phyloP scores from a whole-genome alignment of 1,140 invertebrate genomes.

The Lepidotrigona ventralis region DNA sequence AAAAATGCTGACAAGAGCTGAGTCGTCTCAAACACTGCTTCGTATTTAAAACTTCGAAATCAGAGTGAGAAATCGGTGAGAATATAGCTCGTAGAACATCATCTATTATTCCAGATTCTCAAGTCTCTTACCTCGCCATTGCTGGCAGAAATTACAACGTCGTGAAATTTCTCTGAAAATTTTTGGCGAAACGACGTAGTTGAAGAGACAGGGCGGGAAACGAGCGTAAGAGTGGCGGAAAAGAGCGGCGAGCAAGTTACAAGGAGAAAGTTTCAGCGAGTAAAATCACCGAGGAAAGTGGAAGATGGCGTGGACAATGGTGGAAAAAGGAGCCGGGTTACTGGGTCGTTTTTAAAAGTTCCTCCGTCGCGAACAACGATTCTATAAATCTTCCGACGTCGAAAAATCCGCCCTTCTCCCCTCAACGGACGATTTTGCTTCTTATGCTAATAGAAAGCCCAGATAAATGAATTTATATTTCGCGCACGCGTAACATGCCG shows the following conservation, averaged over 20 bases:
- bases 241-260: not conserved
- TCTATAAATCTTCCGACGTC: constrained; percentile 21
- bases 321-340: constrained; percentile 18
- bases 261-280: constrained; percentile 32
- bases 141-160: not conserved
- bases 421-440: no score
- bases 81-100: not conserved
- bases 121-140: not conserved
- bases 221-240: not conserved
- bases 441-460: not conserved
- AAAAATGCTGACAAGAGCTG: no score
- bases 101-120: not conserved
- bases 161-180: not conserved
- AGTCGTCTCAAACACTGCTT: not conserved
- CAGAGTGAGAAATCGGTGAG: not conserved
- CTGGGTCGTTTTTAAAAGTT: constrained; percentile 27
- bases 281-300: constrained; percentile 21
- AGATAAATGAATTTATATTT: constrained; percentile 20
- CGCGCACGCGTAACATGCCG: no score
- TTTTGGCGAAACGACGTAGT: not conserved
- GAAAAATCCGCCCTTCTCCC: not conserved
- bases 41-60: not conserved
- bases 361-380: not conserved
- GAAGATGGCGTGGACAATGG: constrained; percentile 27
- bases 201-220: constrained; percentile 1